A percentile compares a stretch with the other conserved stretches of the same genome.
Conservation (phyloP, 2,113 vertebrate genomes). For the Turdus rufiventris region DNA sequence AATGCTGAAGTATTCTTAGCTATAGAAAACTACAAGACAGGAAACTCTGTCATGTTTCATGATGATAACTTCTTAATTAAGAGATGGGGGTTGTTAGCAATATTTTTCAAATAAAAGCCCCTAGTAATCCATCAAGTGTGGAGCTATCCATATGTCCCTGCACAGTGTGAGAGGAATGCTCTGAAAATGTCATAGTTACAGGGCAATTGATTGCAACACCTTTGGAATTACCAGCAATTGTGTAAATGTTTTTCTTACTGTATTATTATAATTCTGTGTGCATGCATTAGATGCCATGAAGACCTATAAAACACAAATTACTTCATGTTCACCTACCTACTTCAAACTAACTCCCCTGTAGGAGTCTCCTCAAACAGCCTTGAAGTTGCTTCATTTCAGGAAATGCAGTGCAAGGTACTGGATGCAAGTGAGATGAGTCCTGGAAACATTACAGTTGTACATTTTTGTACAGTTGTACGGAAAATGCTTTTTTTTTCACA, state of each 20-base stretch:
- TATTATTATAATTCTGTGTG: background rate
- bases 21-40: background rate
- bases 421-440: background rate
- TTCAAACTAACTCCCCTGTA: background rate
- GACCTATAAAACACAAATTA: background rate
- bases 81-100: background rate
- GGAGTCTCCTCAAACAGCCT: background rate
- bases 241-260: background rate
- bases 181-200: background rate
- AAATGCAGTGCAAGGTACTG: background rate
- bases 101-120: background rate
- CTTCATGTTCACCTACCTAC: background rate
- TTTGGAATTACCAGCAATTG: background rate
- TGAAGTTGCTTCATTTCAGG: background rate
- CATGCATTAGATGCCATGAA: background rate
- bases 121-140: background rate
- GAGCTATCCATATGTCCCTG: rapidly evolving
- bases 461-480: no score
- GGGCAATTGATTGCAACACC: background rate
- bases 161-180: background rate
- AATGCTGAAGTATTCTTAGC: background rate
- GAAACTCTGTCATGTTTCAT: background rate
- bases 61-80: background rate
- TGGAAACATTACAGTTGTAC: background rate
- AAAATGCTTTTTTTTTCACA: background rate